Evolutionary conservation across 2,797 vertebrate species (phyloP).

Genomic region (Xiphophorus birchmanni): DNA sequence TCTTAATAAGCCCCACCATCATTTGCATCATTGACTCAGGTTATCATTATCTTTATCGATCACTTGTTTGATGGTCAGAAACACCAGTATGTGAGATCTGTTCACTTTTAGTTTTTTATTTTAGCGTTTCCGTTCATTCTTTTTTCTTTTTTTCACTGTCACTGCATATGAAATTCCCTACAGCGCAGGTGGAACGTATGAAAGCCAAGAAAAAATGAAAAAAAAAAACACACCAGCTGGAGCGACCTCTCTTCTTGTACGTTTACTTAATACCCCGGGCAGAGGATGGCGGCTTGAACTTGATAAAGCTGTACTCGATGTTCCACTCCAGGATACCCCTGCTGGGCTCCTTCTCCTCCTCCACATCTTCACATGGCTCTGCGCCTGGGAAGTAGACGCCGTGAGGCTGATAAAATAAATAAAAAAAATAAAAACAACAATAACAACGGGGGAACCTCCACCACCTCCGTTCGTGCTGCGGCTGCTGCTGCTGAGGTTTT

Average conservation of each 20-base stretch:
- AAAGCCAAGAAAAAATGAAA: not conserved
- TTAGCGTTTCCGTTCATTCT: not conserved
- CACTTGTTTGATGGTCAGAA: not conserved
- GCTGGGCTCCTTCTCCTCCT: conserved; percentile 28
- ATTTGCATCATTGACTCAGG: not conserved
- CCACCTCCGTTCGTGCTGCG: conserved; percentile 31
- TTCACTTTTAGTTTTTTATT: not conserved
- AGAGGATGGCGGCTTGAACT: conserved; percentile 41
- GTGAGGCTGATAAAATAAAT: conserved; percentile 59
- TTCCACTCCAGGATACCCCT: conserved; percentile 27
- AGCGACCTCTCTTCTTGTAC: conserved; percentile 21
- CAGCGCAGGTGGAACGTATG: conserved; percentile 17
- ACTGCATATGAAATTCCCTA: not conserved
- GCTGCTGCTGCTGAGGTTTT: conserved; percentile 42
- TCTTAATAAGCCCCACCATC: not conserved
- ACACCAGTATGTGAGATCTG: not conserved
- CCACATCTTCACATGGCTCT: conserved; percentile 31
- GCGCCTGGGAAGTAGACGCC: conserved; percentile 49
- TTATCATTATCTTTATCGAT: not conserved
- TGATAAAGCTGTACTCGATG: conserved; percentile 15
- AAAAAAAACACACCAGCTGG: not conserved
- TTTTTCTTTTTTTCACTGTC: fast-evolving
- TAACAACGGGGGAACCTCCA: conserved; percentile 55
- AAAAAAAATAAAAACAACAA: conserved; percentile 19
- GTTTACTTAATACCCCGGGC: conserved; percentile 41